These are phyloP conservation scores for Ophioninae sp. DNA, from an alignment of 2,888 invertebrate species.

Conservation along the genomic window DNA sequence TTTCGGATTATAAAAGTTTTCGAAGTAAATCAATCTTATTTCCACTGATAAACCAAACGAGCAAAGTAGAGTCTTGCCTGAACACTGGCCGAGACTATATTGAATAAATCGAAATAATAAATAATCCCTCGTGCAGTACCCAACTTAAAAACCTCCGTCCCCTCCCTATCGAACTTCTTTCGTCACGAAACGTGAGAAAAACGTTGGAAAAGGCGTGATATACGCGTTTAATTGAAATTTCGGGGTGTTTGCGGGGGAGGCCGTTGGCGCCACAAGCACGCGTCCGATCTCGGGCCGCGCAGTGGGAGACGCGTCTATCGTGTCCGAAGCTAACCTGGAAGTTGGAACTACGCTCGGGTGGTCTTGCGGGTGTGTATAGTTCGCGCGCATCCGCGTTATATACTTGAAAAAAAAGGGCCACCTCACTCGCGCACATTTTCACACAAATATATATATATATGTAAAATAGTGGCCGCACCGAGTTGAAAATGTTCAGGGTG, in stretches of 20 bases:
- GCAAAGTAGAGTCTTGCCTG: background rate
- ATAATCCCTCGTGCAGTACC: background rate
- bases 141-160: background rate
- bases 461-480: slow-evolving; percentile 31
- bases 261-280: background rate
- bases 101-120: background rate
- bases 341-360: slow-evolving; percentile 80
- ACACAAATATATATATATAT: slow-evolving; percentile 15
- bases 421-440: slow-evolving; percentile 31
- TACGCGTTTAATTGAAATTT: slow-evolving; percentile 18
- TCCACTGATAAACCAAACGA: background rate
- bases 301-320: slow-evolving; percentile 16
- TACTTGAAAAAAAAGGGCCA: slow-evolving; percentile 39
- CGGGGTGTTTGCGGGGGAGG: background rate
- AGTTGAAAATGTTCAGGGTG: slow-evolving; percentile 77
- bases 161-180: slow-evolving; percentile 2
- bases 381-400: slow-evolving; percentile 58
- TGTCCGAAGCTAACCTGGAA: slow-evolving; percentile 68
- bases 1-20: background rate
- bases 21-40: background rate
- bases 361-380: slow-evolving; percentile 74
- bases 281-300: background rate
- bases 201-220: slow-evolving; percentile 25
- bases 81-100: background rate
- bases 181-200: slow-evolving; percentile 33